Evolutionary conservation across 2,888 invertebrate genomes (phyloP), one percentile per base, ranked within the genome.

Genomic region (Entomobrya multifasciata): DNA sequence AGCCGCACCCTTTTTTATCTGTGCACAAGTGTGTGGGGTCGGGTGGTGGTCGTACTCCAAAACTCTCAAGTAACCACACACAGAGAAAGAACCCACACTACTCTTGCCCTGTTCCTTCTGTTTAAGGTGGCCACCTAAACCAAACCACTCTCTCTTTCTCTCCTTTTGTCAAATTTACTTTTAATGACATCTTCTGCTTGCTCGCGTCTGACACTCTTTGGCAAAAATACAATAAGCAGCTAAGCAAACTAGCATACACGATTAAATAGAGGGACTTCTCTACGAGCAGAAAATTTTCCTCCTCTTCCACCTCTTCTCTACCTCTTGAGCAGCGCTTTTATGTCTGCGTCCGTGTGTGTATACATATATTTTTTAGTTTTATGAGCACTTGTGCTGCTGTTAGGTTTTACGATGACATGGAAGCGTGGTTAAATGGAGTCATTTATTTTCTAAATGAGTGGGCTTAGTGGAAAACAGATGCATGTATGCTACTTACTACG

Each of bases 371-470:
- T n/a, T 70, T 85, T 78, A 72, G 47, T 85, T 85, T 85, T 85
- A 85, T 85, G 85, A 70, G 85, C 79, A 79, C 85, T 85, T 85
- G 55, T 85, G 85, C 72, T n/a, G n/a, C n/a, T 79, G 70, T 85
- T 72, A 65, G 65, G 78, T 85, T 85, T 85, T 79, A 85, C 79
- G 85, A 85, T 85, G 85, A 85, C 85, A 85, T 85, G 85, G 72
- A 85, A 85, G 85, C 85, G 78, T 85, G 70, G 85, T 79, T 85
- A 85, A 86, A 87, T 87, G 87, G 87, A 82, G 82, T 77, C 87
- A 87, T 87, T 81, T 87, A 87, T 87, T 82, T 87, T 82, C 76
- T 87, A 87, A 72, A 77, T 87, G 87, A 82, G 78, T 70, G 60
- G 78, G 76, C 78, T 83, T 87, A 87, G 15, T 70, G 36, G 22